These are phyloP conservation scores for Hypotaenidia okinawae DNA, from an alignment of 2,797 vertebrate genomes.

Conservation along the genomic window DNA sequence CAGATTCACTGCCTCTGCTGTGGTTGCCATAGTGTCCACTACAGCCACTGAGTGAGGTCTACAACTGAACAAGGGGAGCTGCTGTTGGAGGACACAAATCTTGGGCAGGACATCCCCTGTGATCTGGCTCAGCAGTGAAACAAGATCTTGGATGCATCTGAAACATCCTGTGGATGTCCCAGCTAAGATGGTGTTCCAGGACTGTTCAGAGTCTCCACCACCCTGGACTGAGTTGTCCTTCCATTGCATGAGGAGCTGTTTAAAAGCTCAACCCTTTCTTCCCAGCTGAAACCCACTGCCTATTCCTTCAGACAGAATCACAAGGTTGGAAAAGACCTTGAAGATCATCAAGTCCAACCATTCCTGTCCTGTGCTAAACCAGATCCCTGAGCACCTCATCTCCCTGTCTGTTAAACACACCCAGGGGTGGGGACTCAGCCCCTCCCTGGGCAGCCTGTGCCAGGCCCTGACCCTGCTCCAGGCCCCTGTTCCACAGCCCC, in stretches of 20 bases:
- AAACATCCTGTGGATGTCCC: not conserved
- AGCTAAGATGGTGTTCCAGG: fast-evolving
- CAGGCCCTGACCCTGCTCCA: too few relatives aligned
- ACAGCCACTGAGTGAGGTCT: not conserved
- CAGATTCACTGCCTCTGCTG: not conserved
- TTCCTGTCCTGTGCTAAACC: too few relatives aligned
- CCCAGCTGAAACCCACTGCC: not conserved
- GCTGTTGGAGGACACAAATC: not conserved
- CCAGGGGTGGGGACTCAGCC: too few relatives aligned
- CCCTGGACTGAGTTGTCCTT: not conserved
- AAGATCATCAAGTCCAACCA: too few relatives aligned
- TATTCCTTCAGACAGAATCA: not conserved
- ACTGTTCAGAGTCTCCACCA: not conserved
- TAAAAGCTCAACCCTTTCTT: not conserved
- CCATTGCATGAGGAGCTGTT: not conserved
- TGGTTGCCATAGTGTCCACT: fast-evolving
- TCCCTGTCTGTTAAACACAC: too few relatives aligned
- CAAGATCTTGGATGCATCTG: not conserved
- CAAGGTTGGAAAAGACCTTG: too few relatives aligned
- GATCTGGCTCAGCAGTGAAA: not conserved
- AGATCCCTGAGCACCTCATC: too few relatives aligned
- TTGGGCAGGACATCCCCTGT: not conserved
- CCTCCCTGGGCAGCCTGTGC: too few relatives aligned
- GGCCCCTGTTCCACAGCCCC: too few relatives aligned
- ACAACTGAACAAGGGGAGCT: not conserved